Percentiles rank a stretch among this genome's conserved stretches.
Evolutionary conservation across 53 echinoderm and acorn worm species (phyloP).

Genomic region (Echinometra lucunter): DNA sequence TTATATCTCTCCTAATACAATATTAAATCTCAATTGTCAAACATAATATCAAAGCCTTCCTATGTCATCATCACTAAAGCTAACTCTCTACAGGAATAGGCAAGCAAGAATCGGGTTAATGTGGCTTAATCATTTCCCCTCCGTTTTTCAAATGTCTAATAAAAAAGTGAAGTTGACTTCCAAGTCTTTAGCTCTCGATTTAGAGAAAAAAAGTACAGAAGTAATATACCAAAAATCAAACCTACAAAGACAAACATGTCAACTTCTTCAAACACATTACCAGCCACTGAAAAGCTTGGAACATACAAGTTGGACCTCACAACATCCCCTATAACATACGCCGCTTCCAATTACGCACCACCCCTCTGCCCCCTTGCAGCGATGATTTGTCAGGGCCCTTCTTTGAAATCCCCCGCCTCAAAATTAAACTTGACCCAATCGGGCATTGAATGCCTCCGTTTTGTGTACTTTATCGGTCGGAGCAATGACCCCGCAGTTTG

Average conservation of each 20-base stretch:
- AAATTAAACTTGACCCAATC: slow-evolving; percentile 59
- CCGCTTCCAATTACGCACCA: slow-evolving; percentile 59
- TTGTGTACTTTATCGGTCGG: slow-evolving; percentile 58
- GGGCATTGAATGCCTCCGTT: slow-evolving; percentile 45
- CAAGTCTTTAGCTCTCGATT: background rate
- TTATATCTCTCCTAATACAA: background rate
- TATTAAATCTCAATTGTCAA: no score
- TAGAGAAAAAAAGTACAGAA: background rate
- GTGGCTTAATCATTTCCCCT: background rate
- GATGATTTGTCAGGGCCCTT: slow-evolving; percentile 60
- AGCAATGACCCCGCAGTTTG: slow-evolving; percentile 39
- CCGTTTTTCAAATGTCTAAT: background rate
- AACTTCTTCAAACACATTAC: background rate
- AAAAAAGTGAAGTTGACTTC: background rate
- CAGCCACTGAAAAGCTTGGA: background rate
- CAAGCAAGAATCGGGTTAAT: background rate
- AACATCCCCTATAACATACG: slow-evolving; percentile 43
- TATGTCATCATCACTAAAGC: background rate
- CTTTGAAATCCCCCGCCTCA: slow-evolving; percentile 66
- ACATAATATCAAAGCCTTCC: background rate
- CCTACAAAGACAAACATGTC: background rate
- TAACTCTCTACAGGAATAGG: background rate
- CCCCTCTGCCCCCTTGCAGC: slow-evolving; percentile 53
- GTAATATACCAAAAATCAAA: background rate
- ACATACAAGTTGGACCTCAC: slow-evolving; percentile 12